Evolutionary conservation across 2,888 invertebrate genomes (phyloP).

Genomic region (Podabrus alpinus): DNA sequence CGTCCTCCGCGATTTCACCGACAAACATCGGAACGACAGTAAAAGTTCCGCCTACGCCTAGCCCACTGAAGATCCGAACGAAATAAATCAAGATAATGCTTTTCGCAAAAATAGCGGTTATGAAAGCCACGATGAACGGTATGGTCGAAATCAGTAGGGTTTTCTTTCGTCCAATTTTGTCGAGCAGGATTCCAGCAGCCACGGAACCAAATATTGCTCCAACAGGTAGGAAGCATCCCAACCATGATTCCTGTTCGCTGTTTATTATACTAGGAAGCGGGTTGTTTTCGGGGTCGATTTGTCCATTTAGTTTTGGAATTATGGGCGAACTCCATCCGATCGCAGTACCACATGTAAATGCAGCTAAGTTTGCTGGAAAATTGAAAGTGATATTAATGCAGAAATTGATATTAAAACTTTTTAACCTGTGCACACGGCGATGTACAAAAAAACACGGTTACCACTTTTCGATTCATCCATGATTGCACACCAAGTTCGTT

Average conservation of each 20-base stretch:
- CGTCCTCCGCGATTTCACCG: conserved; percentile 82
- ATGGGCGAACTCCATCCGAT: conserved; percentile 58
- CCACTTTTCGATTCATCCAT: neutral
- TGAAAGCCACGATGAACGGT: conserved; percentile 72
- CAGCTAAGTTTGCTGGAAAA: conserved; percentile 52
- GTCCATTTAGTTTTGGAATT: conserved; percentile 46
- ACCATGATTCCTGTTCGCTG: conserved; percentile 57
- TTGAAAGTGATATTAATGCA: neutral
- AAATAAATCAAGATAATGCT: conserved; percentile 44
- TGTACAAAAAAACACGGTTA: conserved; percentile 19
- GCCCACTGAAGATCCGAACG: conserved; percentile 60
- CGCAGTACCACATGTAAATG: conserved; percentile 55
- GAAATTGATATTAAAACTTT: neutral
- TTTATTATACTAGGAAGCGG: conserved; percentile 48
- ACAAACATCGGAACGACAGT: conserved; percentile 83
- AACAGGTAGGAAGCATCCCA: conserved; percentile 59
- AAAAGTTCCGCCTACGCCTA: conserved; percentile 71
- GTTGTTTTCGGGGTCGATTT: conserved; percentile 27
- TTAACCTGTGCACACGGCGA: conserved; percentile 21
- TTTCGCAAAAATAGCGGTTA: conserved; percentile 49
- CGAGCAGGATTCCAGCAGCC: conserved; percentile 69
- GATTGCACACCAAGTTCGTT: neutral
- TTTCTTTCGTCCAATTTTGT: conserved; percentile 71
- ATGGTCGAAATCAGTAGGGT: conserved; percentile 67
- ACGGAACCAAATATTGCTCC: conserved; percentile 68